phyloP scores from a whole-genome alignment of 2,113 vertebrate genomes.

The Todiramphus chloris region DNA sequence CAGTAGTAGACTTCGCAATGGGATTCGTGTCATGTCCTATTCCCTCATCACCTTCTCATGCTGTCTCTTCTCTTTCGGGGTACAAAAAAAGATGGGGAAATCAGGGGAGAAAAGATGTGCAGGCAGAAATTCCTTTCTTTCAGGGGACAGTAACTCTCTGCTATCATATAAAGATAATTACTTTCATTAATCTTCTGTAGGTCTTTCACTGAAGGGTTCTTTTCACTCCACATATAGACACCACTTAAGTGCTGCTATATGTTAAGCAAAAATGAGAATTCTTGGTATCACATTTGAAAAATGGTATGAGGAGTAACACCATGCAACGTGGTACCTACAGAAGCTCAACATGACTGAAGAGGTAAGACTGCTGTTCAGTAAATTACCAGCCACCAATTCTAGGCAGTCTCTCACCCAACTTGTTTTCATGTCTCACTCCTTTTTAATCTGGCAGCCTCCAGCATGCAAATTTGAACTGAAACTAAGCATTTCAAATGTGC shows the following conservation, averaged over 20 bases:
- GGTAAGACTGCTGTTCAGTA: not conserved
- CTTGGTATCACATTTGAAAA: not conserved
- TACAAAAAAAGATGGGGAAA: conserved; percentile 1
- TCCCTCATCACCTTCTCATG: conserved; percentile 17
- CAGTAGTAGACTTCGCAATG: conserved; percentile 25
- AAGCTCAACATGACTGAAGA: not conserved
- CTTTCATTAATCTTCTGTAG: conserved; percentile 51
- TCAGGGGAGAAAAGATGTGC: not conserved
- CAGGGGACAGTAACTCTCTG: not conserved
- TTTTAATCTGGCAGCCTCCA: conserved; percentile 15
- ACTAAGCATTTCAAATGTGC: not conserved
- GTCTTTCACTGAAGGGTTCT: not conserved
- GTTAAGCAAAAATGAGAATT: conserved; percentile 13
- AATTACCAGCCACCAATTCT: not conserved
- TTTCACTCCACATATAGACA: not conserved
- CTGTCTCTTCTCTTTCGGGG: conserved; percentile 16
- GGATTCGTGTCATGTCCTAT: conserved; percentile 41
- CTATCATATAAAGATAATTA: conserved; percentile 42
- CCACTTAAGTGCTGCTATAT: conserved; percentile 4
- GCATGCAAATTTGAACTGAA: conserved; percentile 8
- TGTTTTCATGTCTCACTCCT: conserved; percentile 26
- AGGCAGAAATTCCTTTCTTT: conserved; percentile 33
- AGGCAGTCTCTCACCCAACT: conserved; percentile 19
- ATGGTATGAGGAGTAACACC: not conserved
- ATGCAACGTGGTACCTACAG: not conserved